phyloP scores from a whole-genome alignment of 2,888 invertebrate genomes.

The Andricus quercusramuli region DNA sequence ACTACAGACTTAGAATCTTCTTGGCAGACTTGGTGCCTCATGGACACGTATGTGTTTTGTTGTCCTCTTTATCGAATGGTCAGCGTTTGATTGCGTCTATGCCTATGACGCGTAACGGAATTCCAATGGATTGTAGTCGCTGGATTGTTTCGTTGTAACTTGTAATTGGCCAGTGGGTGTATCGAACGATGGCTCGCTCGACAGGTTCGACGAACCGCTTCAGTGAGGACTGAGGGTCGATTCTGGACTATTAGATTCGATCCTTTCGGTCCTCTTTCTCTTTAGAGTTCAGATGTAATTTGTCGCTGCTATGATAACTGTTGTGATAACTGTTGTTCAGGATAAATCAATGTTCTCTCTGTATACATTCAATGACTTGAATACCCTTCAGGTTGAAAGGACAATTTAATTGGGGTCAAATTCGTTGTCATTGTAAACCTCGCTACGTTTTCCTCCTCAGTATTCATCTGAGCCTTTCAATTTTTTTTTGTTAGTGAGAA shows the following conservation, averaged over 20 bases:
- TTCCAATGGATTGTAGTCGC: slow-evolving; percentile 64
- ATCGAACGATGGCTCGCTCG: slow-evolving; percentile 47
- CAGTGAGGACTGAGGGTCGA: slow-evolving; percentile 26
- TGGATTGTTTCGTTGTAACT: slow-evolving; percentile 63
- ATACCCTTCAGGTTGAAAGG: background rate
- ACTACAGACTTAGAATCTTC: slow-evolving; percentile 5
- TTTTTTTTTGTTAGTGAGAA: background rate
- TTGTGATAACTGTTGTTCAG: slow-evolving; percentile 19
- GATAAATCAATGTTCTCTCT: slow-evolving; percentile 3
- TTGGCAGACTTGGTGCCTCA: slow-evolving; percentile 19
- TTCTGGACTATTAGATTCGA: slow-evolving; percentile 24
- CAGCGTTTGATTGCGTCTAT: slow-evolving; percentile 30
- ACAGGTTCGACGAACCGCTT: slow-evolving; percentile 58
- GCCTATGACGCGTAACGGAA: slow-evolving; percentile 63
- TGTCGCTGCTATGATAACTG: slow-evolving; percentile 27
- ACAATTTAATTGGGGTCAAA: background rate
- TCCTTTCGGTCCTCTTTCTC: slow-evolving; percentile 25
- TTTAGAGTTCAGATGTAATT: slow-evolving; percentile 9
- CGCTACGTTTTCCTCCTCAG: no score
- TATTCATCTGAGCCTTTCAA: no score
- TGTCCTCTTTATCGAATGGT: slow-evolving; percentile 33
- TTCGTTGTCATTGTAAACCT: no score
- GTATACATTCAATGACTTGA: background rate
- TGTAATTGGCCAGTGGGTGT: slow-evolving; percentile 64
- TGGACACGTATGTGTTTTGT: slow-evolving; percentile 21